Conservation (phyloP, 2,113 vertebrate genomes). For the Cebidichthys violaceus region DNA sequence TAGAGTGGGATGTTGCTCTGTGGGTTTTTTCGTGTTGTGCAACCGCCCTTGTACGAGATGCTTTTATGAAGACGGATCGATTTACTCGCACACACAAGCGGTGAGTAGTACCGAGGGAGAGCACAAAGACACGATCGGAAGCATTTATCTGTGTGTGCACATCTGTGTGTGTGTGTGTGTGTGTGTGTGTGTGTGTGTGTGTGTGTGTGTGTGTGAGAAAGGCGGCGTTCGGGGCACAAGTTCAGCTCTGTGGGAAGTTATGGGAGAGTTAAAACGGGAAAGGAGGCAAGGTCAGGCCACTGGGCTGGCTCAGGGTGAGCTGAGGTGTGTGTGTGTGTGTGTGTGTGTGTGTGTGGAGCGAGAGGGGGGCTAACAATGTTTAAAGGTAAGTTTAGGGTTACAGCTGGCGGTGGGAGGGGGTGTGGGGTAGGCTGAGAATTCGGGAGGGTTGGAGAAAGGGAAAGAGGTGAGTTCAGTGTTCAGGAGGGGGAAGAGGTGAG, state of each 20-base stretch:
- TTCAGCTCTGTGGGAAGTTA: conserved; percentile 76
- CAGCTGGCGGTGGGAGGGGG: conserved; percentile 41
- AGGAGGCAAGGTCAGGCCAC: conserved; percentile 66
- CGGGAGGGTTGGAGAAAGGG: conserved; percentile 53
- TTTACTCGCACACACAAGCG: conserved; percentile 16
- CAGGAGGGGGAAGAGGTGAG: conserved; percentile 46
- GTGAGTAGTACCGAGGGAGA: neutral
- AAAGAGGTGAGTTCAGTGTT: conserved; percentile 60
- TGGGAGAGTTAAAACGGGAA: conserved; percentile 64
- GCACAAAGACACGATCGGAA: conserved; percentile 19
- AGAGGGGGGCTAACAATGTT: conserved; percentile 44
- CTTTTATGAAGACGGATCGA: conserved; percentile 37
- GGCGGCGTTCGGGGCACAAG: conserved; percentile 33
- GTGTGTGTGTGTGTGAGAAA: conserved; percentile 17
- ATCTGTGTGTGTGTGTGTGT: too few relatives aligned
- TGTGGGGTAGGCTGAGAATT: conserved; percentile 50
- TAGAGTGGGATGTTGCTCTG: neutral
- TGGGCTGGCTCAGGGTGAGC: conserved; percentile 34
- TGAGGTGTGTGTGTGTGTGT: conserved; percentile 59
- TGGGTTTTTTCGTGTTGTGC: conserved; percentile 39
- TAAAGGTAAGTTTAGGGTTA: conserved; percentile 74
- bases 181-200: neutral
- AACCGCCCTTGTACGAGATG: conserved; percentile 15
- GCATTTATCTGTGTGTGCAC: conserved; percentile 15
- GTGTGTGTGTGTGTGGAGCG: conserved; percentile 55